phyloP scores from a whole-genome alignment of 2,888 invertebrate species.

The Caenorhabditis sp. region DNA sequence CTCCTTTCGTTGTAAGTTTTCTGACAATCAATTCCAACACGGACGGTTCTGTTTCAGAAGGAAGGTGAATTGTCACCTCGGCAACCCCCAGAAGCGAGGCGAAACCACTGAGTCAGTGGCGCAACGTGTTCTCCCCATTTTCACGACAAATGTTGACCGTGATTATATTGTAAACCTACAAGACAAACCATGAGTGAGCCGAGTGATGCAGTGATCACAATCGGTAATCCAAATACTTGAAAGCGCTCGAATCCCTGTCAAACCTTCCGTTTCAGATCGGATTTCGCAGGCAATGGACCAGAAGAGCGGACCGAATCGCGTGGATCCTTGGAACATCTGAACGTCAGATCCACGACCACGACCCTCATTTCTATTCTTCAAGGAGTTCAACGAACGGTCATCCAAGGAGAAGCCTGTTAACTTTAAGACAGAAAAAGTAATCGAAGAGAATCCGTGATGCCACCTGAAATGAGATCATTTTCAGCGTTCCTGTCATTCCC shows the following conservation, averaged over 20 bases:
- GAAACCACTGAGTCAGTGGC: constrained; percentile 37
- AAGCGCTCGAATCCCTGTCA: neutral
- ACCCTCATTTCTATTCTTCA: neutral
- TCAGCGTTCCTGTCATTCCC: constrained; percentile 1
- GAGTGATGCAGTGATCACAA: constrained; percentile 44
- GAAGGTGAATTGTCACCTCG: neutral
- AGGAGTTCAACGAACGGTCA: constrained; percentile 53
- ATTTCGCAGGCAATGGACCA: constrained; percentile 2
- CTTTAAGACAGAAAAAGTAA: constrained; percentile 9
- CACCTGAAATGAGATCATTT: neutral
- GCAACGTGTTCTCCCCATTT: constrained; percentile 12
- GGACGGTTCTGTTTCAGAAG: constrained; percentile 4
- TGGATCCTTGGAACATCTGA: constrained; percentile 42
- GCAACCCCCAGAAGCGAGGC: constrained; percentile 4
- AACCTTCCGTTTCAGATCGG: constrained; percentile 5
- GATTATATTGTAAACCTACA: constrained; percentile 1
- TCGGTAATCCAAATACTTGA: neutral
- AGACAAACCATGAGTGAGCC: constrained; percentile 19
- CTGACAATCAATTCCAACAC: no score
- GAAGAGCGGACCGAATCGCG: constrained; percentile 7
- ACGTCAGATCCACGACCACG: constrained; percentile 37
- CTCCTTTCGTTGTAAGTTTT: constrained; percentile 16
- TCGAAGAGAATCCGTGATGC: neutral
- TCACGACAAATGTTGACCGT: constrained; percentile 1
- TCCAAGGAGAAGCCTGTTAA: constrained; percentile 12